Evolutionary conservation across 2,888 invertebrate genomes (phyloP).

Genomic region (Zelleria hepariella): DNA sequence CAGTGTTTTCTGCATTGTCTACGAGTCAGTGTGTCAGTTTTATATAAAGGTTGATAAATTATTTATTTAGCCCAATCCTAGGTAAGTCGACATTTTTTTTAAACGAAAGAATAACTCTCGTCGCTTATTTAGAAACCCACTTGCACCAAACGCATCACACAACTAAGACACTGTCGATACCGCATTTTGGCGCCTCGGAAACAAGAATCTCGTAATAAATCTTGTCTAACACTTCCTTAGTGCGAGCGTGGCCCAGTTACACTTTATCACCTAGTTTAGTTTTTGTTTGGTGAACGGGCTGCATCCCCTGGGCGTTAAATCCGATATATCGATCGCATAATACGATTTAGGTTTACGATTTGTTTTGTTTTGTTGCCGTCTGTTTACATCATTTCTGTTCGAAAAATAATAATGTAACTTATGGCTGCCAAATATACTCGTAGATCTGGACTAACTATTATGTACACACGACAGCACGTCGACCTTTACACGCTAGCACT

Average conservation of each 20-base stretch:
- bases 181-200: conserved; percentile 23
- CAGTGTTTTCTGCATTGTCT: too few relatives aligned
- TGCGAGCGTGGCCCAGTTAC: conserved; percentile 35
- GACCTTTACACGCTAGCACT: too few relatives aligned
- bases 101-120: too few relatives aligned
- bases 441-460: too few relatives aligned
- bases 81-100: too few relatives aligned
- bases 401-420: too few relatives aligned
- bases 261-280: conserved; percentile 1
- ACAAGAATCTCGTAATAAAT: conserved; percentile 38
- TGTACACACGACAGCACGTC: too few relatives aligned
- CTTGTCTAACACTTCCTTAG: conserved; percentile 42
- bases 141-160: conserved; percentile 3
- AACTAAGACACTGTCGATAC: conserved; percentile 7
- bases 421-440: too few relatives aligned
- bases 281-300: not conserved
- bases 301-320: not conserved
- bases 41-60: too few relatives aligned
- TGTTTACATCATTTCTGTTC: not conserved
- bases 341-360: not conserved
- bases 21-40: too few relatives aligned
- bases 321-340: not conserved
- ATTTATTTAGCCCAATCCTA: too few relatives aligned
- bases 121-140: too few relatives aligned
- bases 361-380: not conserved